Evolutionary conservation across 2,888 invertebrate genomes (phyloP).

Genomic region (Argyresthia albistria): DNA sequence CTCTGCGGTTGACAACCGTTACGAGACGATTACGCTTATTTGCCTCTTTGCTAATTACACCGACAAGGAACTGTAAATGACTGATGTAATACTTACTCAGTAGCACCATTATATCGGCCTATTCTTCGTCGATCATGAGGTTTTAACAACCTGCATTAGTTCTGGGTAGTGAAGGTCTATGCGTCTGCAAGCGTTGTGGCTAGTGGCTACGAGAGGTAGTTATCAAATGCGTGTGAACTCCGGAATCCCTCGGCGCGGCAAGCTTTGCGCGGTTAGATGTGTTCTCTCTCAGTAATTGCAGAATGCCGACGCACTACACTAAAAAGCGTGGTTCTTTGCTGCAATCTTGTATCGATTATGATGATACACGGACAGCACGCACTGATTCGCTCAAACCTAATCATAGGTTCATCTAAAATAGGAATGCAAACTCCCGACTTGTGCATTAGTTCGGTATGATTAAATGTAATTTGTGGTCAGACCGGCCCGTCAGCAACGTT

Average conservation of each 20-base stretch:
- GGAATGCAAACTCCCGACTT: constrained; percentile 21
- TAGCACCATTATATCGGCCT: not conserved
- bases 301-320: constrained; percentile 36
- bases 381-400: constrained; percentile 31
- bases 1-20: constrained; percentile 4
- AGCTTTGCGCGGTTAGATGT: constrained; percentile 7
- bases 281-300: constrained; percentile 40
- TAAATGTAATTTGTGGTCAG: constrained; percentile 9
- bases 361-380: constrained; percentile 34
- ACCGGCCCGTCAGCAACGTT: not conserved
- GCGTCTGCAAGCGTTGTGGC: constrained; percentile 9
- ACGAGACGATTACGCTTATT: not conserved
- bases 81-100: not conserved
- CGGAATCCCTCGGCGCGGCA: constrained; percentile 34
- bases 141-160: constrained; percentile 22
- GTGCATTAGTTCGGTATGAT: constrained; percentile 35
- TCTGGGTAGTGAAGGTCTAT: constrained; percentile 14
- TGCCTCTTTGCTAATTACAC: constrained; percentile 4
- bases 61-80: constrained; percentile 7
- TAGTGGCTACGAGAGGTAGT: constrained; percentile 13
- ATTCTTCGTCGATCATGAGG: constrained; percentile 13
- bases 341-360: constrained; percentile 57
- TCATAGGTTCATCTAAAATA: constrained; percentile 32
- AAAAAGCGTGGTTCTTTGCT: constrained; percentile 29
- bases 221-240: constrained; percentile 50